phyloP scores from a whole-genome alignment of 2,888 invertebrate genomes.

The Thymelicus sylvestris region DNA sequence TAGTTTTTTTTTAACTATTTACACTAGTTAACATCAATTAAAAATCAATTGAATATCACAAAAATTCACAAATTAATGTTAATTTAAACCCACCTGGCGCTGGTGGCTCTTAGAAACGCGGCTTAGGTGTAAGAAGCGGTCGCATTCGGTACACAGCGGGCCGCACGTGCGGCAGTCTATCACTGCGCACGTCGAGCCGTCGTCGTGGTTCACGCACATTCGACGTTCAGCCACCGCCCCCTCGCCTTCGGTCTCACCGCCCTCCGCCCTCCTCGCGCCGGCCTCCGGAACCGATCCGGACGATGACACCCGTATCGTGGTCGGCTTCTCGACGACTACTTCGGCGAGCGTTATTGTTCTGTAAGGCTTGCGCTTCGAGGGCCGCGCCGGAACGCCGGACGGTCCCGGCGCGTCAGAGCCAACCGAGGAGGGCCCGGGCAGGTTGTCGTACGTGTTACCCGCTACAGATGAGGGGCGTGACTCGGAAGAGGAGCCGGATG shows the following conservation, averaged over 20 bases:
- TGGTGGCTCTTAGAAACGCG: constrained; percentile 93
- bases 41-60: too few species aligned
- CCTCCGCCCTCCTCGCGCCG: neutral
- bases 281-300: neutral
- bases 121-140: constrained; percentile 96
- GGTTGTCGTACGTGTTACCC: constrained; percentile 1
- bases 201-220: constrained; percentile 98
- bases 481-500: neutral
- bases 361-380: constrained; percentile 25
- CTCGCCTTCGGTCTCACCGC: neutral
- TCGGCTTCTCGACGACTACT: constrained; percentile 27
- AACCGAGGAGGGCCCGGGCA: constrained; percentile 15
- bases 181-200: constrained; percentile 95
- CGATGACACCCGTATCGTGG: neutral
- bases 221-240: constrained; percentile 83
- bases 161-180: constrained; percentile 97
- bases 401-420: constrained; percentile 5
- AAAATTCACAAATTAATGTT: neutral
- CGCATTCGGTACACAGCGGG: constrained; percentile 97
- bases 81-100: constrained; percentile 85
- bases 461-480: neutral
- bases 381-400: constrained; percentile 3
- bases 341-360: constrained; percentile 27
- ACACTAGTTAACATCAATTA: too few species aligned
- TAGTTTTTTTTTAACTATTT: too few species aligned